Percentiles rank a stretch among this genome's conserved stretches.
phyloP scores from a whole-genome alignment of 1,140 invertebrate genomes.

The Amyelois transitella region DNA sequence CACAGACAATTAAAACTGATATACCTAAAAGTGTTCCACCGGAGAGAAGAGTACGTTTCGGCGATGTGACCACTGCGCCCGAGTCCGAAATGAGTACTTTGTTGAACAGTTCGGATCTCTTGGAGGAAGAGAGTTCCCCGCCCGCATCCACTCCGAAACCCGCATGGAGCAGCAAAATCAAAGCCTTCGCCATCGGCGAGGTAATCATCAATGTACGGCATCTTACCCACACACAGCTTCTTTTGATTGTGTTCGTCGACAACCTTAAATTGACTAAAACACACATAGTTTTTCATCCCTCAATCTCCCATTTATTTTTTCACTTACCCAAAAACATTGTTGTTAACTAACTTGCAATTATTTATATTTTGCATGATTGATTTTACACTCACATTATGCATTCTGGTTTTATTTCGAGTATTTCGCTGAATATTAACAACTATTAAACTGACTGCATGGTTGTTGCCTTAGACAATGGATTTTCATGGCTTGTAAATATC shows the following conservation, averaged over 20 bases:
- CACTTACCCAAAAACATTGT: constrained; percentile 31
- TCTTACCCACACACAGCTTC: constrained; percentile 58
- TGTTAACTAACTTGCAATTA: constrained; percentile 60
- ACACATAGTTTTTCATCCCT: constrained; percentile 46
- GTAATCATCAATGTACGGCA: constrained; percentile 66
- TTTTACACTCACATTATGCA: constrained; percentile 21
- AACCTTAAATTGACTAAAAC: constrained; percentile 48
- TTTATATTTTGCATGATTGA: constrained; percentile 68
- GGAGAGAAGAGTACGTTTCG: constrained; percentile 68
- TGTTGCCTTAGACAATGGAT: constrained; percentile 55
- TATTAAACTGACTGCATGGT: constrained; percentile 53
- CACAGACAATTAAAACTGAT: constrained; percentile 36
- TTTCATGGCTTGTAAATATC: constrained; percentile 60
- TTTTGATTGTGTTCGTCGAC: constrained; percentile 73
- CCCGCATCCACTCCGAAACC: constrained; percentile 54
- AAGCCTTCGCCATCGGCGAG: constrained; percentile 72
- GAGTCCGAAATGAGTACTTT: constrained; percentile 34
- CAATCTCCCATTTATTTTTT: constrained; percentile 52
- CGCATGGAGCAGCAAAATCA: constrained; percentile 69
- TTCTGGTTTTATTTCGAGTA: constrained; percentile 4
- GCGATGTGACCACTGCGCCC: constrained; percentile 54
- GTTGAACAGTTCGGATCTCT: constrained; percentile 46
- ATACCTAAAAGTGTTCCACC: constrained; percentile 50
- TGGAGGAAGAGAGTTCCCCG: constrained; percentile 49
- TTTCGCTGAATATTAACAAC: constrained; percentile 22